Base-by-base conservation (phyloP, 2,888 invertebrate species). In the Plagodis pulveraria region DNA sequence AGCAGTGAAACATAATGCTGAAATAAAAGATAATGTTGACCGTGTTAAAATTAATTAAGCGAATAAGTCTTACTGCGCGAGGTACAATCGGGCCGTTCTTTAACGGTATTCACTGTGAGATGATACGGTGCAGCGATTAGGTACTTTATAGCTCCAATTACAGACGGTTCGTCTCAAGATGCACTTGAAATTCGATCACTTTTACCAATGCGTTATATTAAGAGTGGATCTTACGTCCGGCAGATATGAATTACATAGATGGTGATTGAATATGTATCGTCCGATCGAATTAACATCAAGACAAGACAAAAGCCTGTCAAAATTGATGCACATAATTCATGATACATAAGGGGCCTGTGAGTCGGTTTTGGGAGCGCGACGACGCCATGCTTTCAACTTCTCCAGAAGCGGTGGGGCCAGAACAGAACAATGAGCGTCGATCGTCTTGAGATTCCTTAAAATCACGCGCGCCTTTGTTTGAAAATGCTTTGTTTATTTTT, bases 291-390 rank as follows among this genome's bases (percentile, higher is more conserved):
- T 77, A 79, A 74, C 76, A 78, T 80, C 77, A 72, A 71, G 77
- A 78, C 74, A 79, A 83, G 82, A 87, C 83, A 85, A 84, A 57
- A 74, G 71, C 63, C 71, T 67, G 69, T 74, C 71, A 75, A 78
- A 82, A 81, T 81, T 67, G 75, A 89, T 89, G 90, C 83, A 85
- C 89, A 89, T 90, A 84, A 91, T 89, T 90, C 86, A 89, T 87
- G 77, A 73, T 66, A 72, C 70, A 69, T 72, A 67, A 58, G 66
- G 67, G 65, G 66, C 52, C 70, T 58, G 65, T 62, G 66, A 61
- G 62, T 62, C 46, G 55, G 57, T 66, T 65, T 66, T 58, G 52
- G 67, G 64, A 76, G 74, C 75, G 71, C 71, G 69, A 64, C 60
- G 69, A 64, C 60, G 62, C 64, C 66, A 62, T 63, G 76, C 77